Base-by-base conservation (phyloP, 1,140 invertebrate genomes). In the Leptonema lineaticorne region DNA sequence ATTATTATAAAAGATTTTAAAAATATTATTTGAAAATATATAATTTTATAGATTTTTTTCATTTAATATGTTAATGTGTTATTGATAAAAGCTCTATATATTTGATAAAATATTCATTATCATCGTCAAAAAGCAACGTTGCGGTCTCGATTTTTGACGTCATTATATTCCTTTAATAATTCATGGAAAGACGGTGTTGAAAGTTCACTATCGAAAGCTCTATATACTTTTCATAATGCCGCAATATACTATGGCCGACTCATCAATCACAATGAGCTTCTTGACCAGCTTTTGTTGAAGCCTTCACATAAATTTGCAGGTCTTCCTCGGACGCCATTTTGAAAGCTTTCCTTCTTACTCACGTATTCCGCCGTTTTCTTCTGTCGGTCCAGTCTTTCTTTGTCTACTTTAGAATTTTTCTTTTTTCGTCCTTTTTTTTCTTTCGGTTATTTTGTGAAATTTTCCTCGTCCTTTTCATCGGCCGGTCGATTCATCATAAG, bases 221-320 rank as follows among this genome's bases (percentile, higher is more conserved):
- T n/a, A n/a, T n/a, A n/a, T n/a, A n/a, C n/a, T n/a, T n/a, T n/a
- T n/a, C n/a, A n/a, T n/a, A n/a, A n/a, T n/a, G n/a, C n/a, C n/a
- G n/a, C n/a, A n/a, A n/a, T n/a, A n/a, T n/a, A n/a, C 48, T 20
- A 18, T 20, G 4, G 37, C 24, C 18, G 3, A 20, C 48, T 53
- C 48, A 53, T 53, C 48, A 53, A 53, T 53, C 48, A 53, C 48
- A 53, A 53, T 53, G 24, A 53, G 48, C 48, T 53, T 53, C 48
- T 53, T 53, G 48, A 53, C 48, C 48, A 53, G 48, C 48, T 9
- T 26, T 53, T 26, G 11, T 14, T 53, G 24, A 18, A 53, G 18
- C 48, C 22, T 22, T 20, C 48, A 41, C 37, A 41, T 41, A 41
- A 41, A 20, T 53, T 53, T 53, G 48, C 24, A 26, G 18, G 48